phyloP scores from a whole-genome alignment of 2,888 invertebrate genomes.

The Mellilla xanthometata region DNA sequence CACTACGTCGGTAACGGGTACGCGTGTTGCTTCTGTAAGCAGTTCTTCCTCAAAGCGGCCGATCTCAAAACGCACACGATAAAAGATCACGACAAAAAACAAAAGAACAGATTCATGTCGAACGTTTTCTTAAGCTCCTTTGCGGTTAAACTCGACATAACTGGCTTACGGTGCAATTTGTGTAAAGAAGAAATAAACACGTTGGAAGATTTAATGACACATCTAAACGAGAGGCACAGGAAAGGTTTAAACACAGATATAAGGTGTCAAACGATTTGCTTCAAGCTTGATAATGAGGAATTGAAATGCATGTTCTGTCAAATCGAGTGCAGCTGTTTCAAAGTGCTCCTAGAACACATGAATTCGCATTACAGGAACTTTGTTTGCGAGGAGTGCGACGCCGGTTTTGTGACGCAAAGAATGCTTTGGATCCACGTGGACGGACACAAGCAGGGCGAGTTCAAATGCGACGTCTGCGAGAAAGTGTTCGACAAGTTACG shows the following conservation, averaged over 20 bases:
- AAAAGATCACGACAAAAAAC: conserved; percentile 21
- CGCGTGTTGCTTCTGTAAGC: conserved; percentile 48
- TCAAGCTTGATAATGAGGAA: conserved; percentile 43
- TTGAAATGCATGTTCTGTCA: conserved; percentile 47
- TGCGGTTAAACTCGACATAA: conserved; percentile 58
- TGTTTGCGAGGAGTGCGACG: conserved; percentile 48
- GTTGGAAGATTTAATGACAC: conserved; percentile 39
- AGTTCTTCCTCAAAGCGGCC: conserved; percentile 41
- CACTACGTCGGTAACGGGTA: conserved; percentile 41
- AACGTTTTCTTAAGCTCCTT: conserved; percentile 15
- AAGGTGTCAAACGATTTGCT: conserved; percentile 47
- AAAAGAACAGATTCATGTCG: conserved; percentile 21
- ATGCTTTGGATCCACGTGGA: conserved; percentile 47
- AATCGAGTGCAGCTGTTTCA: conserved; percentile 43
- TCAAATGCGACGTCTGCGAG: conserved; percentile 59
- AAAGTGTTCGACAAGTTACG: conserved; percentile 68
- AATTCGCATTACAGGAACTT: conserved; percentile 52
- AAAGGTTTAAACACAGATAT: conserved; percentile 40
- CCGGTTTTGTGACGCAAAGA: conserved; percentile 47
- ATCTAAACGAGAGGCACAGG: conserved; percentile 40
- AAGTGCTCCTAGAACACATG: conserved; percentile 52
- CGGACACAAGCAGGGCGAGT: conserved; percentile 49
- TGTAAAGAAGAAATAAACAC: conserved; percentile 36
- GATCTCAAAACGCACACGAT: conserved; percentile 51
- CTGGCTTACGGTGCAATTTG: conserved; percentile 48